Conservation (phyloP, 1,140 invertebrate species). For the Gryon sp. region DNA sequence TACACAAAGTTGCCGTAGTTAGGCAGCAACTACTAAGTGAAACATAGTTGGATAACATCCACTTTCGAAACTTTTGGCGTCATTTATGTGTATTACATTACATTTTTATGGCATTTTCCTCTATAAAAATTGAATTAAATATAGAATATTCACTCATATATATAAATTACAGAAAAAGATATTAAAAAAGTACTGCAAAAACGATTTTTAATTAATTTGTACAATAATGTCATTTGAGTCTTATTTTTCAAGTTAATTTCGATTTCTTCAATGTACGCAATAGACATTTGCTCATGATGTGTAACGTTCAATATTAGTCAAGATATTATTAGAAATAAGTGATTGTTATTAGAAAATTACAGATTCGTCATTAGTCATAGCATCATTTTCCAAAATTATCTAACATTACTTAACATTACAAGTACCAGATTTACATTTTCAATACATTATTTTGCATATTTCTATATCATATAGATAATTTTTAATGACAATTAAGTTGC, state of each 20-base stretch:
- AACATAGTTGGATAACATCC: conserved; percentile 9
- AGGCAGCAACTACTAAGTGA: conserved; percentile 20
- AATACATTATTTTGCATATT: background rate
- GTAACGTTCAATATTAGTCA: conserved; percentile 3
- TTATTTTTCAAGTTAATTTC: background rate
- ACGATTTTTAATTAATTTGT: conserved; percentile 4
- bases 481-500: too few species aligned
- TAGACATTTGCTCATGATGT: conserved; percentile 7
- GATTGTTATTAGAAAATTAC: conserved; percentile 3
- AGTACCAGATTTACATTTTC: background rate
- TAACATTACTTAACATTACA: background rate
- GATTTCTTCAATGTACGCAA: conserved; percentile 5
- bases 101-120: background rate
- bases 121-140: background rate
- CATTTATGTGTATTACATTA: background rate
- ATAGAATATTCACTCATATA: too few species aligned
- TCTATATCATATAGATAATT: background rate
- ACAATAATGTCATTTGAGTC: background rate
- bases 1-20: conserved; percentile 15
- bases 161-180: too few species aligned
- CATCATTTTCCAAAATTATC: background rate
- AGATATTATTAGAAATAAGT: conserved; percentile 1
- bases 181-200: too few species aligned
- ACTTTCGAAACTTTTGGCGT: too few species aligned
- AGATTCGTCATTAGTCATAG: conserved; percentile 2